A percentile compares a stretch with the other conserved stretches of the same genome.
Conservation (phyloP, 92 coral and sea anemone species). For the Umimayanthus kanabou region DNA sequence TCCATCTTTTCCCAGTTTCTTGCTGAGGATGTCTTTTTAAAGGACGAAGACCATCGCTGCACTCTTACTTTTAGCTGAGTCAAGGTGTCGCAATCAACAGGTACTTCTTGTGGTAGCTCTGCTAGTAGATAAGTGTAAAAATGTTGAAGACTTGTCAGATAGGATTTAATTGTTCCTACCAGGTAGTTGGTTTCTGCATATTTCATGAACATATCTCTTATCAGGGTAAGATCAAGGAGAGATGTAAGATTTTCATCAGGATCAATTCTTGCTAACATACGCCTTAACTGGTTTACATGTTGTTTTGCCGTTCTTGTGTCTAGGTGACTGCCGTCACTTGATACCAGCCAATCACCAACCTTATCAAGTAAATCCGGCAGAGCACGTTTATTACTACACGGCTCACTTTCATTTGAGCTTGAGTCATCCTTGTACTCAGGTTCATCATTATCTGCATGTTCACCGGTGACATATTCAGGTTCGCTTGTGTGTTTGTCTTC, state of each 20-base stretch:
- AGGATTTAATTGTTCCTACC: constrained; percentile 39
- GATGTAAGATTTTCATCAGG: constrained; percentile 4
- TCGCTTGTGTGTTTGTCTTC: constrained; percentile 1
- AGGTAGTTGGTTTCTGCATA: constrained; percentile 31
- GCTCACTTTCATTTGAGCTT: not conserved
- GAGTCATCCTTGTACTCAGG: constrained; percentile 13
- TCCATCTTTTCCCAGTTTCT: constrained; percentile 59
- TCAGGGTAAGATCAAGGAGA: constrained; percentile 29
- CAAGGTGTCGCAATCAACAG: constrained; percentile 4
- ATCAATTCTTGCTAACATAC: constrained; percentile 42
- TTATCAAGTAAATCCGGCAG: constrained; percentile 30
- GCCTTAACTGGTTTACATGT: constrained; percentile 36
- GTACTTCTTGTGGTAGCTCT: constrained; percentile 29
- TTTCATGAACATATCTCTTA: constrained; percentile 30
- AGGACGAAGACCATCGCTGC: constrained; percentile 36
- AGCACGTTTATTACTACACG: not conserved
- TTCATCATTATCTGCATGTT: constrained; percentile 31
- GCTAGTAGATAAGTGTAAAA: constrained; percentile 30
- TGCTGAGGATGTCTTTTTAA: constrained; percentile 42
- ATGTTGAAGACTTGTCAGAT: constrained; percentile 38
- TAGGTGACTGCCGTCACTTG: constrained; percentile 61
- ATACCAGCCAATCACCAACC: constrained; percentile 50
- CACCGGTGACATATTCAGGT: not conserved
- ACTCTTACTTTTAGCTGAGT: constrained; percentile 32
- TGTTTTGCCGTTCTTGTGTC: constrained; percentile 54